Evolutionary conservation across 2,888 invertebrate species (phyloP).

Genomic region (Platycnemis pennipes): DNA sequence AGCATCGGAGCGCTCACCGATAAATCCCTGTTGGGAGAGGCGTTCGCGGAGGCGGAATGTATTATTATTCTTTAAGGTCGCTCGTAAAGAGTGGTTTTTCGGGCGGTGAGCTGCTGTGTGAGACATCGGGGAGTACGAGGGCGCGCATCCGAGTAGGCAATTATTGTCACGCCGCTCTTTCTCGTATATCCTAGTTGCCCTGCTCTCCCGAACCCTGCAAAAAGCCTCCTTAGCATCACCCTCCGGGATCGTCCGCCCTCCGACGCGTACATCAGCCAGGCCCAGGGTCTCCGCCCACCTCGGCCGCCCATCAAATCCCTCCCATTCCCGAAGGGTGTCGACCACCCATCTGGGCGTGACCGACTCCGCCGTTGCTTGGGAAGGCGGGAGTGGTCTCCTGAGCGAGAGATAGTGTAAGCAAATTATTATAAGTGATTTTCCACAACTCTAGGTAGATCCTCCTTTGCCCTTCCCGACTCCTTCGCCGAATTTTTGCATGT

Average conservation of each 20-base stretch:
- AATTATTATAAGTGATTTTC: too few relatives aligned
- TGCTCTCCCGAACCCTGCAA: conserved; percentile 11
- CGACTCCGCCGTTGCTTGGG: not conserved
- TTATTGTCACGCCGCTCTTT: conserved; percentile 49
- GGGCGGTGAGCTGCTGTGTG: conserved; percentile 26
- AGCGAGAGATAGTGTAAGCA: too few relatives aligned
- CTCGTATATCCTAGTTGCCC: conserved; percentile 57
- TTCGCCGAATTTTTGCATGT: too few relatives aligned
- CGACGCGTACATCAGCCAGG: conserved; percentile 25
- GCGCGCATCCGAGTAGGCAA: conserved; percentile 36
- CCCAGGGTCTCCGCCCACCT: not conserved
- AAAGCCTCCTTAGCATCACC: conserved; percentile 43
- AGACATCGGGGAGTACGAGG: not conserved
- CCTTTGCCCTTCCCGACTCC: too few relatives aligned
- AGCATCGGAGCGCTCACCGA: not conserved
- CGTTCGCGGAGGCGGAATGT: not conserved
- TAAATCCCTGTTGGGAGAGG: not conserved
- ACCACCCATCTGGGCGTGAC: not conserved
- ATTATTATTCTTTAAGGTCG: conserved; percentile 4
- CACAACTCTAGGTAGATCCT: too few relatives aligned
- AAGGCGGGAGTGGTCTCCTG: not conserved
- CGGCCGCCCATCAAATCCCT: not conserved
- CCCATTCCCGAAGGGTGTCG: not conserved
- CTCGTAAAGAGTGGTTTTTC: conserved; percentile 54
- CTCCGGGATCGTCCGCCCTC: not conserved